Evolutionary conservation across 2,888 invertebrate genomes (phyloP).

Genomic region (Metellina segmentata): DNA sequence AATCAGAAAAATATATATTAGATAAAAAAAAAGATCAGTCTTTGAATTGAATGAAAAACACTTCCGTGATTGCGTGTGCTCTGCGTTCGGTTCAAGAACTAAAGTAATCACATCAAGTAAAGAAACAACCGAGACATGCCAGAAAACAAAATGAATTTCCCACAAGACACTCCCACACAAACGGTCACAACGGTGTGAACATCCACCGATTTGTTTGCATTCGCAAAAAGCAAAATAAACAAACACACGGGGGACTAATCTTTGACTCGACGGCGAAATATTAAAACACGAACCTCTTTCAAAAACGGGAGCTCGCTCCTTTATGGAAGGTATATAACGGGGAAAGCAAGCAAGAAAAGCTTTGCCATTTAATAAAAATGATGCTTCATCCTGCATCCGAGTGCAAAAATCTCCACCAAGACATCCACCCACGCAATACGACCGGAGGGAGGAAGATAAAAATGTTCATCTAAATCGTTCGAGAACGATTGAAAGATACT

Average conservation of each 20-base stretch:
- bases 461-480: conserved; percentile 10
- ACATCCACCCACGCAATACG: too few species aligned
- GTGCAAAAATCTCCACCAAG: background rate
- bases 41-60: too few species aligned
- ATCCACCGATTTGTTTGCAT: too few species aligned
- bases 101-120: too few species aligned
- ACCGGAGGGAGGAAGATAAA: background rate
- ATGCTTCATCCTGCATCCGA: background rate
- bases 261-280: background rate
- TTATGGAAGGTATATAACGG: background rate
- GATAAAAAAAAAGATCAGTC: too few species aligned
- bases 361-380: conserved; percentile 37
- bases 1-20: too few species aligned
- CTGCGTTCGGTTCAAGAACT: too few species aligned
- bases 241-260: background rate
- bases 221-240: background rate
- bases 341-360: background rate
- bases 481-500: conserved; percentile 24
- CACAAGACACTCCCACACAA: too few species aligned
- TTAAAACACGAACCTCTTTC: background rate
- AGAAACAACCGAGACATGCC: too few species aligned
- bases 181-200: too few species aligned
- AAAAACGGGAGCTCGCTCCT: background rate
- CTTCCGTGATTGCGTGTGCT: too few species aligned
- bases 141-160: too few species aligned